These are phyloP conservation scores for Phyllostomus hastatus DNA, from an alignment of 2,113 vertebrate species.

Conservation along the genomic window DNA sequence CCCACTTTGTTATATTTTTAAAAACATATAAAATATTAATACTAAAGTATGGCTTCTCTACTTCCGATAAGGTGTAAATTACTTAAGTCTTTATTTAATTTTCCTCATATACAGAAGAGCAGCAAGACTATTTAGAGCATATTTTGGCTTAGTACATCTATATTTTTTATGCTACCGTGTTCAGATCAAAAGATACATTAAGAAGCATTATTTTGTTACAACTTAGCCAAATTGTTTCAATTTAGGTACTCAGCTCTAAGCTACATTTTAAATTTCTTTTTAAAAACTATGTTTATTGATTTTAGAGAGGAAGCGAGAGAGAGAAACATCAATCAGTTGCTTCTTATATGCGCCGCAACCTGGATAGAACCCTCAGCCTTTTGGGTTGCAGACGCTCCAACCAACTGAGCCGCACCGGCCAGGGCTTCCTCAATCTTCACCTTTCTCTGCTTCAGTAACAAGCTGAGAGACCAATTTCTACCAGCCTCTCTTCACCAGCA, in stretches of 20 bases:
- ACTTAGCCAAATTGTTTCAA: neutral
- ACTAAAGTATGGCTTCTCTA: neutral
- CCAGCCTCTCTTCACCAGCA: neutral
- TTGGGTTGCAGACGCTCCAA: no score
- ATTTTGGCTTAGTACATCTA: neutral
- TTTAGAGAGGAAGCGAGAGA: no score
- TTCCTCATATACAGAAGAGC: neutral
- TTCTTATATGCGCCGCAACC: no score
- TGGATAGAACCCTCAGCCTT: no score
- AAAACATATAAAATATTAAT: neutral
- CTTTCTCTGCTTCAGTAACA: neutral
- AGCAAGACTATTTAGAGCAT: neutral
- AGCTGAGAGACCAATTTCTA: neutral
- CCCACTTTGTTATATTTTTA: neutral
- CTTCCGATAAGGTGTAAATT: neutral
- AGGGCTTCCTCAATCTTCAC: neutral
- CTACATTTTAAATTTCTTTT: neutral
- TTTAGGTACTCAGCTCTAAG: neutral
- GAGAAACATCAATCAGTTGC: no score
- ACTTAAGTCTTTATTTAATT: neutral
- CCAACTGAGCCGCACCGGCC: no score
- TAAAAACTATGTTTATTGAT: no score
- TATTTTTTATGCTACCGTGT: neutral
- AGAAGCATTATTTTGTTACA: constrained; percentile 2
- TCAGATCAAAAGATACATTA: neutral